Conservation (phyloP, 2,797 vertebrate species). For the Pangasius djambal region DNA sequence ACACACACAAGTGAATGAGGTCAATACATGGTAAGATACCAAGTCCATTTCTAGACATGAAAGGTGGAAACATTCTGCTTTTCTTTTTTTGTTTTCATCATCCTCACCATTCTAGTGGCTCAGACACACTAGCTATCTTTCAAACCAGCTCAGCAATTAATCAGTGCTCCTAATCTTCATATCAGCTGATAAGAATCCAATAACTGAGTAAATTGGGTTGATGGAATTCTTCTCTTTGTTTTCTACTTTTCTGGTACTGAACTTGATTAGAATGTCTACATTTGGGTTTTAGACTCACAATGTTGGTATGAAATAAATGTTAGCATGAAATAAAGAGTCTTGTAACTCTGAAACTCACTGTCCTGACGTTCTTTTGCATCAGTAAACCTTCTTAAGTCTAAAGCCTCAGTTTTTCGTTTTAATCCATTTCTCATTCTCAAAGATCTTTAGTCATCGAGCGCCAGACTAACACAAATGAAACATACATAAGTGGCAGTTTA, state of each 20-base stretch:
- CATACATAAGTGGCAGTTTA: neutral
- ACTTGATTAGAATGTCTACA: neutral
- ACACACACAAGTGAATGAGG: neutral
- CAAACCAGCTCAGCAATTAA: neutral
- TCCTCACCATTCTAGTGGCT: too few relatives aligned
- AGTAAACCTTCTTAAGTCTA: neutral
- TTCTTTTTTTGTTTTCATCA: neutral
- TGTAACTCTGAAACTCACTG: neutral
- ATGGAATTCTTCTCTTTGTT: neutral
- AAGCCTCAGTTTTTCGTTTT: neutral
- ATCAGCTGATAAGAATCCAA: neutral
- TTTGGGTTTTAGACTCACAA: neutral
- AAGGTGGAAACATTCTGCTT: neutral
- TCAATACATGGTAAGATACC: neutral
- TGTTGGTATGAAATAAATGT: neutral
- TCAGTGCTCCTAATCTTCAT: neutral
- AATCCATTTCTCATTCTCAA: neutral
- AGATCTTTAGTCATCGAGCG: neutral
- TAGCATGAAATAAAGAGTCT: neutral
- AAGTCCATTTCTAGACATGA: neutral
- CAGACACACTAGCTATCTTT: neutral
- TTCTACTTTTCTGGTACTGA: neutral
- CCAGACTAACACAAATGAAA: neutral
- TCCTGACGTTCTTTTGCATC: neutral
- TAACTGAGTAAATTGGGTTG: neutral